Evolutionary conservation across 2,888 invertebrate genomes (phyloP).

Genomic region (Caenorhabditis wallacei): DNA sequence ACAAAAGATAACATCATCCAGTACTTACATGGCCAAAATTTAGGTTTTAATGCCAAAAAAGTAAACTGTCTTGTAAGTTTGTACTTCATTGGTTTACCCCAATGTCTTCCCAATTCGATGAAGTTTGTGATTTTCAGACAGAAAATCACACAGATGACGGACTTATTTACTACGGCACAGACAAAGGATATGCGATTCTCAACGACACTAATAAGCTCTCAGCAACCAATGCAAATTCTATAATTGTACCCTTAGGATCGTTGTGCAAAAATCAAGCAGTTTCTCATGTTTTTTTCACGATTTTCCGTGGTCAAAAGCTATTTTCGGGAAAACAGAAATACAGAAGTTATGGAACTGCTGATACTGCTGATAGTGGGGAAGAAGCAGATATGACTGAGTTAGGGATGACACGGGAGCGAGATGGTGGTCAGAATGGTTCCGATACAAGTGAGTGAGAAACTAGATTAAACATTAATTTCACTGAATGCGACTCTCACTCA

Average conservation of each 20-base stretch:
- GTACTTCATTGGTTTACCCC: no score
- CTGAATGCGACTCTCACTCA: no score
- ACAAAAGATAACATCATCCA: slow-evolving; percentile 39
- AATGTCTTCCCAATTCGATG: background rate
- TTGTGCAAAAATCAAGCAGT: slow-evolving; percentile 46
- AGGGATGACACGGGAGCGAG: background rate
- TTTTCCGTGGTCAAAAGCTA: slow-evolving; percentile 67
- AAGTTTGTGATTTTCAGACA: slow-evolving; percentile 1
- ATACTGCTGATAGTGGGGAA: no score
- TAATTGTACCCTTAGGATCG: slow-evolving; percentile 35
- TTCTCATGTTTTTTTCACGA: slow-evolving; percentile 68
- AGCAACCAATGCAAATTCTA: slow-evolving; percentile 25
- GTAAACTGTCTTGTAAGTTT: slow-evolving; percentile 48
- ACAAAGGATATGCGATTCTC: slow-evolving; percentile 20
- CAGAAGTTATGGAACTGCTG: slow-evolving; percentile 42
- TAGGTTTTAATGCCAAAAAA: slow-evolving; percentile 54
- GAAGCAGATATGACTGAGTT: background rate
- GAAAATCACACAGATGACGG: slow-evolving; percentile 55
- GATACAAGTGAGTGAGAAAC: background rate
- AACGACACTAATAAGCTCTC: slow-evolving; percentile 39
- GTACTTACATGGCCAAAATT: slow-evolving; percentile 54
- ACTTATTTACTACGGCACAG: slow-evolving; percentile 51
- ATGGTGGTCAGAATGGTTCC: background rate
- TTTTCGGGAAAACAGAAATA: slow-evolving; percentile 62
- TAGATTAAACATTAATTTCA: background rate